Evolutionary conservation across 2,113 vertebrate genomes (phyloP).

Genomic region (Columbina picui): DNA sequence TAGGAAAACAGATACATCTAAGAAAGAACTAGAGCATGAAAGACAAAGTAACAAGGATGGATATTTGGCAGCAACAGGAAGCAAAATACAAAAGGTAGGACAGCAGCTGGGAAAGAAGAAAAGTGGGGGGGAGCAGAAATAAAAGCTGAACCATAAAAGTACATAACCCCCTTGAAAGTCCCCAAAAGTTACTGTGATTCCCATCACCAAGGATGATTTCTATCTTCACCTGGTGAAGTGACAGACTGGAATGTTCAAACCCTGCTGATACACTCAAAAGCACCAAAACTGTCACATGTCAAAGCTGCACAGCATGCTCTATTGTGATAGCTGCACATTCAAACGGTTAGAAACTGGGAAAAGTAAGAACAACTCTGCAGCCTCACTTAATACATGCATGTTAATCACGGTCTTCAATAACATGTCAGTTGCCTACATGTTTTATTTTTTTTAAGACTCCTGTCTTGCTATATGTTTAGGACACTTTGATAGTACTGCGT

Average conservation of each 20-base stretch:
- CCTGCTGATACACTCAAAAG: background rate
- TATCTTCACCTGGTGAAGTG: background rate
- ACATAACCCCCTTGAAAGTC: background rate
- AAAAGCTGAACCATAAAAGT: background rate
- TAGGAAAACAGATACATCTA: background rate
- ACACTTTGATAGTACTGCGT: rapidly evolving
- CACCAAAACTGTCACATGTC: background rate
- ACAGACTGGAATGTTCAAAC: background rate
- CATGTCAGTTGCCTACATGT: rapidly evolving
- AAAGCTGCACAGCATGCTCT: background rate
- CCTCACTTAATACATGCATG: rapidly evolving
- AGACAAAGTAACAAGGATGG: background rate
- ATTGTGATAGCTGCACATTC: rapidly evolving
- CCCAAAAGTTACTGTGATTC: background rate
- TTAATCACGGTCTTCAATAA: background rate
- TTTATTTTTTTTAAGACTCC: background rate
- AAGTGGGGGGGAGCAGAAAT: background rate
- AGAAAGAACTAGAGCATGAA: rapidly evolving
- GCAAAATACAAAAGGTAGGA: background rate
- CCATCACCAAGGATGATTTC: rapidly evolving
- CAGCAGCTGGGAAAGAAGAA: background rate
- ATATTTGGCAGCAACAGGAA: background rate
- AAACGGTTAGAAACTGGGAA: background rate
- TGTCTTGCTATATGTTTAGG: rapidly evolving
- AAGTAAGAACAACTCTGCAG: background rate